Percentiles rank a stretch among this genome's conserved stretches.
phyloP scores from a whole-genome alignment of 1,140 invertebrate species.

The Drosophila grimshawi region DNA sequence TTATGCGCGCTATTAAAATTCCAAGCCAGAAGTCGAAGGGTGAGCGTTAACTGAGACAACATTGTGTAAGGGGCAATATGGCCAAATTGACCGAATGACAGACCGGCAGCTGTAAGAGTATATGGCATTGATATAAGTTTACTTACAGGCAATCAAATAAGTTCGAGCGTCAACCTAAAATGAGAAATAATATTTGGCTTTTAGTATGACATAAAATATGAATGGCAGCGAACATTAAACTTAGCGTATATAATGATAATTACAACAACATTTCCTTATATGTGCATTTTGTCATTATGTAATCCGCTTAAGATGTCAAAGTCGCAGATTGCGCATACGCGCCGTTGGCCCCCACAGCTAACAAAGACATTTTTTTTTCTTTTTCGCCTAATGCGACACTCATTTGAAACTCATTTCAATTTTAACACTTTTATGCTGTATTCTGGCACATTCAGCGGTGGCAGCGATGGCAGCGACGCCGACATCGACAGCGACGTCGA shows the following conservation, averaged over 20 bases:
- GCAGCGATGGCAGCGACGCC: background rate
- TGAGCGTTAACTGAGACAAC: slow-evolving; percentile 7
- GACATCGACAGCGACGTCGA: slow-evolving; percentile 1
- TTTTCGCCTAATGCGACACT: slow-evolving; percentile 47
- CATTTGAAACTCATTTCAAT: slow-evolving; percentile 77
- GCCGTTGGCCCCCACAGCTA: slow-evolving; percentile 59
- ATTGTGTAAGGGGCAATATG: slow-evolving; percentile 38
- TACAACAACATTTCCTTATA: background rate
- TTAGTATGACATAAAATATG: slow-evolving; percentile 10
- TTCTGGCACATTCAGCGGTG: slow-evolving; percentile 5
- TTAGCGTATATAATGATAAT: background rate
- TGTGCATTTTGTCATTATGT: slow-evolving; percentile 6
- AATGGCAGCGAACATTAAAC: background rate
- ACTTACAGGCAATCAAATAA: slow-evolving; percentile 15
- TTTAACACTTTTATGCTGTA: slow-evolving; percentile 76
- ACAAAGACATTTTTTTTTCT: slow-evolving; percentile 43
- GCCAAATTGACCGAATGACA: slow-evolving; percentile 59
- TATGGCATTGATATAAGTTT: slow-evolving; percentile 9
- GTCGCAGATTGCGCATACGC: slow-evolving; percentile 62
- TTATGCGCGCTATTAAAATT: slow-evolving; percentile 76
- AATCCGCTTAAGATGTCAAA: slow-evolving; percentile 51
- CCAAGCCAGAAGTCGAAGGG: slow-evolving; percentile 29
- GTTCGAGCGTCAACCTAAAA: slow-evolving; percentile 9
- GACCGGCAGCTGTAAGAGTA: slow-evolving; percentile 44
- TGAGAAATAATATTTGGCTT: slow-evolving; percentile 7